Base-by-base conservation (phyloP, 2,888 invertebrate species). In the Gastracanthus pulcherrimus region DNA sequence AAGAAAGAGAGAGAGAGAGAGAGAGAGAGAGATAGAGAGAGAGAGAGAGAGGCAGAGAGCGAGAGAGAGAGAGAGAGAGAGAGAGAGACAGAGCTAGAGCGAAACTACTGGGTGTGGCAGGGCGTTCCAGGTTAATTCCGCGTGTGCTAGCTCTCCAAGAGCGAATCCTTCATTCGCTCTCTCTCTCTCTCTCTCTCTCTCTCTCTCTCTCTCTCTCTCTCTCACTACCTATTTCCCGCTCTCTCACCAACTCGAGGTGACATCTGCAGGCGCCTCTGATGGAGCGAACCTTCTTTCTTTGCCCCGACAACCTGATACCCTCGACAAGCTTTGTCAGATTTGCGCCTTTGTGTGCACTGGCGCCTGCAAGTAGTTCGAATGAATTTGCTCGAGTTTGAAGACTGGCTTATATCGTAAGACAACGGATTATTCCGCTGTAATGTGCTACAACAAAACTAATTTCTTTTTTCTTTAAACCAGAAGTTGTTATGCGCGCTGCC, bases 81-180 rank as follows among this genome's bases (percentile, higher is more conserved):
- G 3, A 58, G 66, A 58, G 77, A 83, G 82, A 78, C 74, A 62
- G 75, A 82, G 82, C 81, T 62, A 67, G 45, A 64, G 74, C 48
- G 66, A 69, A 81, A 83, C 82, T 83, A 84, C 75, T 80, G 82
- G 84, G 84, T 76, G 84, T 85, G 84, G 76, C 76, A 26, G 76
- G 84, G 83, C 84, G 84, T 85, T 84, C 76, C 79, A 66, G 48
- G 19, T 16, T 58, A 26, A 55, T 55, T 55, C 23, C n/a, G n/a
- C n/a, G n/a, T n/a, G n/a, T n/a, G n/a, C n/a, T n/a, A n/a, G n/a
- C n/a, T n/a, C n/a, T n/a, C n/a, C n/a, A n/a, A n/a, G n/a, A 55
- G 26, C 23, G 23, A 23, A 55, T 55, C 51, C 19, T 62, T 34
- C n/a, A 19, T 34, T 62, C 26, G 13, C n/a, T 51, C 7, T 41